phyloP scores from a whole-genome alignment of 2,797 vertebrate species.

The Morus bassanus region DNA sequence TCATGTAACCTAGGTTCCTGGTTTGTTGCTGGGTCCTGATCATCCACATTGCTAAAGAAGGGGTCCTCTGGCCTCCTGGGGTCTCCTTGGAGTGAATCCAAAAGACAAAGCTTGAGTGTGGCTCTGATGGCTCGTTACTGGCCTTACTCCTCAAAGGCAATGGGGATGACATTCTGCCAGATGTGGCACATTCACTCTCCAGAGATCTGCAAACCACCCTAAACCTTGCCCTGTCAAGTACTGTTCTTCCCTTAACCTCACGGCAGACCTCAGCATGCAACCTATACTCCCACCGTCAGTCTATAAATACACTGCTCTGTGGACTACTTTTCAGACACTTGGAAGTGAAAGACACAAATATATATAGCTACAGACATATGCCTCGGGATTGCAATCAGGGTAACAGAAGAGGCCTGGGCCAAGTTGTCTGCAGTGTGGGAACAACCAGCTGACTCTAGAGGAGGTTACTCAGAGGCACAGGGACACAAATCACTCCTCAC shows the following conservation, averaged over 20 bases:
- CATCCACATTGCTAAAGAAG: background rate
- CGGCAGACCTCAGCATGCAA: background rate
- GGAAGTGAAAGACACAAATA: background rate
- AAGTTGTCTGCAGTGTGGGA: background rate
- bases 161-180: background rate
- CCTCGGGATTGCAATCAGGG: background rate
- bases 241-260: background rate
- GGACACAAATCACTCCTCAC: background rate
- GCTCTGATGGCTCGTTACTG: background rate
- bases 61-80: background rate
- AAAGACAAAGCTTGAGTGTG: background rate
- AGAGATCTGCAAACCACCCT: background rate
- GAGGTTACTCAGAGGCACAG: background rate
- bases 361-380: background rate
- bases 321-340: background rate
- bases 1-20: background rate
- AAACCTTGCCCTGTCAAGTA: background rate
- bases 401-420: background rate
- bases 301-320: background rate
- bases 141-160: background rate
- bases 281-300: background rate
- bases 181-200: background rate
- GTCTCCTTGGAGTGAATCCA: background rate
- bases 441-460: background rate
- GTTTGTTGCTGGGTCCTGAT: background rate